A percentile compares a stretch with the other conserved stretches of the same genome.
phyloP scores from a whole-genome alignment of 35 echinoderm and acorn worm species.

The Ophioderma brevispina region DNA sequence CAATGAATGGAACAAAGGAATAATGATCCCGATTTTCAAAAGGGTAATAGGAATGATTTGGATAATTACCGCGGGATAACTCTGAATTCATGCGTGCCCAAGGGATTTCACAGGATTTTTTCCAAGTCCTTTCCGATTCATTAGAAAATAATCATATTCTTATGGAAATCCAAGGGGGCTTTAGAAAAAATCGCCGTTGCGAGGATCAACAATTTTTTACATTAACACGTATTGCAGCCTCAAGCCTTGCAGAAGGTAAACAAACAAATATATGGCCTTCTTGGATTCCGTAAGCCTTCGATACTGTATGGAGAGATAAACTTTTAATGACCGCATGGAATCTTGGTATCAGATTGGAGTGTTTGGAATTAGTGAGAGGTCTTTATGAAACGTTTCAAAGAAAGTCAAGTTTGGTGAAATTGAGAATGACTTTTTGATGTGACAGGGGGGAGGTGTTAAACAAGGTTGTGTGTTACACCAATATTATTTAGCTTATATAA shows the following conservation, averaged over 20 bases:
- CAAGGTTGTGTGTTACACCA: not conserved
- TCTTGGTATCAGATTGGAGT: not conserved
- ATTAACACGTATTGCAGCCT: not conserved
- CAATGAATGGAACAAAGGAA: not conserved
- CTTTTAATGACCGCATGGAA: not conserved
- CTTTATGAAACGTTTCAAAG: conserved; percentile 4
- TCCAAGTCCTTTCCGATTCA: not conserved
- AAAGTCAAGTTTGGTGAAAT: not conserved
- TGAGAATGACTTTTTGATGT: not conserved
- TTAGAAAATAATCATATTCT: not conserved
- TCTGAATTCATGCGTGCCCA: not conserved
- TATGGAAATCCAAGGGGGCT: not conserved
- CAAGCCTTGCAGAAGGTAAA: not conserved
- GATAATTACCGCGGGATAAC: conserved; percentile 4
- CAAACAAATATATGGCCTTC: conserved; percentile 3
- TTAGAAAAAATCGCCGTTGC: not conserved
- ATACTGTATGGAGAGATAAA: not conserved
- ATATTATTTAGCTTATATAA: not conserved
- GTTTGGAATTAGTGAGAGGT: not conserved
- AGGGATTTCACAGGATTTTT: not conserved
- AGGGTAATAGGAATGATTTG: not conserved
- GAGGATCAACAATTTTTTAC: conserved; percentile 9
- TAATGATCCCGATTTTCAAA: not conserved
- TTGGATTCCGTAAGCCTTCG: not conserved
- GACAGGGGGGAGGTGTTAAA: not conserved